Evolutionary conservation across 2,113 vertebrate genomes (phyloP), one percentile per base, ranked within the genome.

Genomic region (Ctenodactylus gundi): DNA sequence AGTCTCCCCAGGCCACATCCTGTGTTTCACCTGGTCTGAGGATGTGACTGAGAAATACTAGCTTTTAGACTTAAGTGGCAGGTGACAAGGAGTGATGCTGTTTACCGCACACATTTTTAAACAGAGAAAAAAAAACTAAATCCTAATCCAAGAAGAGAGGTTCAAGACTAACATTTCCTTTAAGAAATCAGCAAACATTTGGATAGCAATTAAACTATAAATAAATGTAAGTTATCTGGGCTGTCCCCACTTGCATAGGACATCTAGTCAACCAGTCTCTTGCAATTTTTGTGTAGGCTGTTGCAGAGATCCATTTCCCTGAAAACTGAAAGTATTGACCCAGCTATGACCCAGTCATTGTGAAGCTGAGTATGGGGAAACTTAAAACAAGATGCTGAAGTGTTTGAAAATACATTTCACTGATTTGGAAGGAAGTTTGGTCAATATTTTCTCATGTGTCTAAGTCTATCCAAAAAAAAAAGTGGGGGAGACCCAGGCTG

Each of bases 101-200:
- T 83, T 70, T 80, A 88, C 76, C 53, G 84, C n/a, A 58, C 81
- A 51, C 6, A 49, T 41, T 31, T 82, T 76, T 90, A 87, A 89
- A 73, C 8, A 27, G 41, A 36, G 84, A 44, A 18, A 55, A 80
- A 12, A 73, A 57, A 67, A 57, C 18, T 1, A 86, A 67, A 88
- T 1, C 21, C 23, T n/a, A 81, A 82, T 23, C 34, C 72, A 58
- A 46, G n/a, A 67, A 94, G 84, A 93, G 88, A 92, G 25, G 5
- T 31, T 85, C 80, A 91, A 41, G 10, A 27, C 15, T 67, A 75
- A 58, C 27, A 85, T 39, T 34, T 93, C 62, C 49, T 62, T 85
- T 91, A 92, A 64, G 57, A 93, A 94, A 88, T 36, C 20, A 88
- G 46, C 21, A 92, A 95, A 53, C 80, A 65, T 73, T 80, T 85